Conservation (phyloP, 2,113 vertebrate species). For the Eidolon helvum region DNA sequence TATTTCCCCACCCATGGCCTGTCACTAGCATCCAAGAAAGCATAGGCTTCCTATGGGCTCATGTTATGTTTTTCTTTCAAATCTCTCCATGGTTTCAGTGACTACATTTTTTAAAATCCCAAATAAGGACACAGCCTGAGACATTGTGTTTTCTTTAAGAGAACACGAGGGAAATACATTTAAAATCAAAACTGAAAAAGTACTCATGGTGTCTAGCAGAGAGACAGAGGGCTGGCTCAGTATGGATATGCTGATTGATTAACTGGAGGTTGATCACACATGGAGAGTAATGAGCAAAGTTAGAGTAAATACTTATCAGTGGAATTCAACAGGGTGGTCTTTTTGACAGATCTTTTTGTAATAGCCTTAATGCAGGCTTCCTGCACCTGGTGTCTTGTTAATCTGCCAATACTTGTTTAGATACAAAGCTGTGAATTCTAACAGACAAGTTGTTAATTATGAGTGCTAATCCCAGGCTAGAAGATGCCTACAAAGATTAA, state of each 20-base stretch:
- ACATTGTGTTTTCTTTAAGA: constrained; percentile 8
- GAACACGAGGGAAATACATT: background rate
- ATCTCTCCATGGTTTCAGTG: background rate
- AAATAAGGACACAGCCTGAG: constrained; percentile 10
- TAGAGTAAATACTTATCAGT: constrained; percentile 39
- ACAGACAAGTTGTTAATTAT: constrained; percentile 60
- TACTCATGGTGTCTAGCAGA: background rate
- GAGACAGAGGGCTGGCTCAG: background rate
- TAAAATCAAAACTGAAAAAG: constrained; percentile 20
- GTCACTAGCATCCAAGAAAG: constrained; percentile 2
- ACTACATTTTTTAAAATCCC: background rate
- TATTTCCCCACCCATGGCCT: background rate
- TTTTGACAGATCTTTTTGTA: constrained; percentile 30
- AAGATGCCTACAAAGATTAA: constrained; percentile 61
- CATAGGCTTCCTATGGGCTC: background rate
- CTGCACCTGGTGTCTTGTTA: constrained; percentile 43
- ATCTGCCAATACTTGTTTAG: constrained; percentile 49
- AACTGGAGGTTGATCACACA: constrained; percentile 12
- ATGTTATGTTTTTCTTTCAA: background rate
- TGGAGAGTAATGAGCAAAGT: constrained; percentile 12
- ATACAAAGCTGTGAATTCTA: constrained; percentile 32
- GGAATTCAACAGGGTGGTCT: constrained; percentile 47
- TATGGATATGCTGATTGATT: background rate
- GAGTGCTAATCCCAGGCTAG: constrained; percentile 47
- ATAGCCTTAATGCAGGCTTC: constrained; percentile 19